Base-by-base conservation (phyloP, 2,888 invertebrate species). In the Pandemis heparana region DNA sequence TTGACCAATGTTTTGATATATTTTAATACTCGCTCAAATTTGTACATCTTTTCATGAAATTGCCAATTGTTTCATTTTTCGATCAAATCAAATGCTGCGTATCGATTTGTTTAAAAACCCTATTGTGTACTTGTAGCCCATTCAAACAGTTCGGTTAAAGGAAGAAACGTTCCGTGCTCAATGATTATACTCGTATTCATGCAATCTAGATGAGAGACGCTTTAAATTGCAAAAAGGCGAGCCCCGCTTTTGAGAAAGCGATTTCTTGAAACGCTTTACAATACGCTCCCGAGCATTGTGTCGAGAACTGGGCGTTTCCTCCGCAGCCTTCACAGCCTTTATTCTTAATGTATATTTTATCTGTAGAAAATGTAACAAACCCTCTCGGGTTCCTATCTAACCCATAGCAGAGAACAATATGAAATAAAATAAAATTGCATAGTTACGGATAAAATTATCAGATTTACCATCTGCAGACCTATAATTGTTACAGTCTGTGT, bases 161-260 rank as follows among this genome's bases (percentile, higher is more conserved):
- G 81, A 80, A 87, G 81, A 85, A 82, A 83, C 79, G 79, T 79
- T 81, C 81, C 60, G 73, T 75, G 73, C 70, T 70, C 68, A 73
- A 75, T 77, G 73, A 71, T 74, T 75, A 82, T 82, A 83, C 85
- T 86, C 85, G 86, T 89, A 89, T 90, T 89, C 89, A 87, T 88
- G 87, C 87, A 88, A 89, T 90, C 89, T 87, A 86, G 87, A 88
- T 87, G 89, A 88, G 88, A 88, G 84, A 85, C 85, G 89, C 89
- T 90, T 90, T 89, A 92, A 91, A 92, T 92, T 88, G 91, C 89
- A 91, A 91, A 91, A 92, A 91, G 90, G 86, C 88, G 85, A 88
- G 85, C 82, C 83, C 80, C 83, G 88, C 89, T 90, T 89, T 90
- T 90, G 88, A 87, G 88, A 89, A 88, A 89, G 83, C 91, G 92